Evolutionary conservation across 1,140 invertebrate species (phyloP).

Genomic region (Drosophila tristis): DNA sequence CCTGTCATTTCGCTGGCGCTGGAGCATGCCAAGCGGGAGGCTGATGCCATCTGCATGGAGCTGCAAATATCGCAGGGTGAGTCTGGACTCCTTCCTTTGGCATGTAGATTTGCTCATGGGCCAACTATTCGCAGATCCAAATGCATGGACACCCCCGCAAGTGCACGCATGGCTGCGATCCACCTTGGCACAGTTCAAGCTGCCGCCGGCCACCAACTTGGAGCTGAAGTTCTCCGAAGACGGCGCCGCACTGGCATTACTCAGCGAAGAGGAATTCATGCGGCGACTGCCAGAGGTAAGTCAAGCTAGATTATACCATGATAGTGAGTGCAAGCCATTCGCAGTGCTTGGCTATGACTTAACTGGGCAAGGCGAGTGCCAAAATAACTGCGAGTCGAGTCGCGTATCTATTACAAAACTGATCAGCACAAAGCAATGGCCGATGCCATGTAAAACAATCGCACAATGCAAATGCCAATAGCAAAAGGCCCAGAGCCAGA

Average conservation of each 20-base stretch:
- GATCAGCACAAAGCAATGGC: conserved; percentile 41
- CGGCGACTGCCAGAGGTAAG: conserved; percentile 91
- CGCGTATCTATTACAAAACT: conserved; percentile 63
- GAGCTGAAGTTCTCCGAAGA: conserved; percentile 87
- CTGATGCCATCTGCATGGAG: conserved; percentile 92
- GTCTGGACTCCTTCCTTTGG: conserved; percentile 47
- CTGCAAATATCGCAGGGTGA: conserved; percentile 94
- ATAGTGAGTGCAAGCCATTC: neutral
- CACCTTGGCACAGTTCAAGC: conserved; percentile 91
- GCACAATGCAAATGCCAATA: conserved; percentile 62
- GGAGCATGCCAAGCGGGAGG: conserved; percentile 93
- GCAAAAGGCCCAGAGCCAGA: conserved; percentile 19
- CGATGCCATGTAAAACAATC: conserved; percentile 60
- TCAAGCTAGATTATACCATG: conserved; percentile 2
- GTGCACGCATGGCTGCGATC: conserved; percentile 94
- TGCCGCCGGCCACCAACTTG: conserved; percentile 90
- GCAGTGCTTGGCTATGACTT: conserved; percentile 41
- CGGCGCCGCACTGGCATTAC: conserved; percentile 89
- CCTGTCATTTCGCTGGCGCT: conserved; percentile 93
- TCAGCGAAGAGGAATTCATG: conserved; percentile 94
- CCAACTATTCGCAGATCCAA: conserved; percentile 88
- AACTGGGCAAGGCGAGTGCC: conserved; percentile 32
- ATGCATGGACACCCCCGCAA: conserved; percentile 92
- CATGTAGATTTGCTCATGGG: neutral
- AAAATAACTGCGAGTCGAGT: conserved; percentile 24